Percentiles rank a stretch among this genome's conserved stretches.
These are phyloP conservation scores for Hypomecis punctinalis DNA, from an alignment of 2,888 invertebrate genomes.

Conservation along the genomic window DNA sequence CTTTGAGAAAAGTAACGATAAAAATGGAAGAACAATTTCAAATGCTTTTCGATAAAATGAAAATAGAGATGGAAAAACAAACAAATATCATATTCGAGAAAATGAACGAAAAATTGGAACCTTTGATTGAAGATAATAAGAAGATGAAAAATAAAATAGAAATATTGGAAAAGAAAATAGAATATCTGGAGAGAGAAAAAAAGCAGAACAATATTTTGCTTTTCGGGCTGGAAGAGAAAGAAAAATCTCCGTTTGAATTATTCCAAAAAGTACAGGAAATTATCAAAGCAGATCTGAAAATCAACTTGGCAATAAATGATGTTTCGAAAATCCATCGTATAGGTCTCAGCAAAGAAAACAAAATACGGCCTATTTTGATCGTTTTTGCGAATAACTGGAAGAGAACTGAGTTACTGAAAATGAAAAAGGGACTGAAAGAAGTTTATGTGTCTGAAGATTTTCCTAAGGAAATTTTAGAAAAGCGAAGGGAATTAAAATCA, in stretches of 20 bases:
- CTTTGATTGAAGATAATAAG: constrained; percentile 20
- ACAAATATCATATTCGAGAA: constrained; percentile 13
- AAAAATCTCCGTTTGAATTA: constrained; percentile 11
- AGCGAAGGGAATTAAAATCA: constrained; percentile 38
- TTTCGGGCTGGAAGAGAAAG: constrained; percentile 6
- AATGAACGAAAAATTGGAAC: constrained; percentile 22
- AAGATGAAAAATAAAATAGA: constrained; percentile 17
- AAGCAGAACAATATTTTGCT: constrained; percentile 9
- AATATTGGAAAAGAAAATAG: constrained; percentile 15
- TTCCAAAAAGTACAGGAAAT: constrained; percentile 13
- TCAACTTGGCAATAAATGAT: constrained; percentile 8
- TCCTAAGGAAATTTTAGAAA: constrained; percentile 44
- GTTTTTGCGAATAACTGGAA: constrained; percentile 13
- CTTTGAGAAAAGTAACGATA: neutral
- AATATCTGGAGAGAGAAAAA: neutral
- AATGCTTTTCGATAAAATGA: constrained; percentile 22
- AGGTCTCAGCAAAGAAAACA: constrained; percentile 15
- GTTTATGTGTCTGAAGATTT: constrained; percentile 43
- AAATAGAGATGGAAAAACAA: constrained; percentile 24
- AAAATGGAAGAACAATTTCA: constrained; percentile 23
- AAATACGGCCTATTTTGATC: constrained; percentile 17
- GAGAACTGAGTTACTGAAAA: constrained; percentile 13
- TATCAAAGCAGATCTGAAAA: constrained; percentile 15
- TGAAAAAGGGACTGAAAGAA: constrained; percentile 15
- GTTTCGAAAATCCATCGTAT: constrained; percentile 20